Conservation (phyloP, 1,140 invertebrate genomes). For the Ditylenchus dipsaci region DNA sequence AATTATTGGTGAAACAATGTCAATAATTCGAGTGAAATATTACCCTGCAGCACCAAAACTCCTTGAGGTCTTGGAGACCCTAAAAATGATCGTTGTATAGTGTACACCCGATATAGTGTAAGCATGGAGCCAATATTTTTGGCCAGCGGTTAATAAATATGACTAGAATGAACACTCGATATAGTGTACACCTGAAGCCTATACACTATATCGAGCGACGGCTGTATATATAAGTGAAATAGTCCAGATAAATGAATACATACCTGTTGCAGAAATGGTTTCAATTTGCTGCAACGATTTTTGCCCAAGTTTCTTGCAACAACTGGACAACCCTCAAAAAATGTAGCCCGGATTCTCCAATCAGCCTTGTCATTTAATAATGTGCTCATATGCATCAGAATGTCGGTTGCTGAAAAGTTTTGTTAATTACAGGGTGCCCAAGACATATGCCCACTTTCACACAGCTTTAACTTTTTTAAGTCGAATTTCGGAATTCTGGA, state of each 20-base stretch:
- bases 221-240: no score
- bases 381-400: conserved; percentile 47
- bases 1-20: no score
- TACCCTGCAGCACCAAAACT: conserved; percentile 30
- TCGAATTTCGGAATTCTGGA: no score
- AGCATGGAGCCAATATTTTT: no score
- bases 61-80: conserved; percentile 44
- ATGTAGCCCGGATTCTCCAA: conserved; percentile 37
- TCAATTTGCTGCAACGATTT: conserved; percentile 30
- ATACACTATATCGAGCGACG: no score
- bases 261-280: conserved; percentile 45
- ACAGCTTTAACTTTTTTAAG: no score
- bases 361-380: conserved; percentile 41
- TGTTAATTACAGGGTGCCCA: not conserved
- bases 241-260: no score
- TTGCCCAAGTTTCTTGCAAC: conserved; percentile 30
- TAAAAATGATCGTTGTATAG: no score
- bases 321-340: conserved; percentile 35
- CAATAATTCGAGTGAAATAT: not conserved
- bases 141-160: no score
- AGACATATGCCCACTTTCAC: no score
- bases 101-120: not conserved
- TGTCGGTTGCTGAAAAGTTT: conserved; percentile 23
- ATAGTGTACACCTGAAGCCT: no score
- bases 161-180: not conserved